A percentile compares a stretch with the other conserved stretches of the same genome.
phyloP scores from a whole-genome alignment of 2,888 invertebrate species.

The Trachelus stipa region DNA sequence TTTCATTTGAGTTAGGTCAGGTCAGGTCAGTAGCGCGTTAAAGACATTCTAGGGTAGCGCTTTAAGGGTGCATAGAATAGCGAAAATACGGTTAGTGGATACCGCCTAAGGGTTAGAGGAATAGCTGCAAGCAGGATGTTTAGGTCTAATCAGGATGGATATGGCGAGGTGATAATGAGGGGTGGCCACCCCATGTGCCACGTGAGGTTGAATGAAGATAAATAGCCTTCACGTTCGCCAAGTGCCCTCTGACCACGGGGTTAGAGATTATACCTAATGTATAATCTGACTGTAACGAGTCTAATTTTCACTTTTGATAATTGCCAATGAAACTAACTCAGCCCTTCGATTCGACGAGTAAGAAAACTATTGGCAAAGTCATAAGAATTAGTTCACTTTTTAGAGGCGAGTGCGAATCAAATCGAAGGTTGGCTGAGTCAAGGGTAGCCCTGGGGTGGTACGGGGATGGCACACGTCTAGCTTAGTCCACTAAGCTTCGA shows the following conservation, averaged over 20 bases:
- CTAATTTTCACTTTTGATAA: neutral
- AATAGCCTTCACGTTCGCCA: conserved; percentile 42
- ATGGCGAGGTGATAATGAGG: conserved; percentile 52
- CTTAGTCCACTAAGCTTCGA: conserved; percentile 2
- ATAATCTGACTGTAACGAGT: neutral
- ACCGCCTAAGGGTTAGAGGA: neutral
- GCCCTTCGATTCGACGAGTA: neutral
- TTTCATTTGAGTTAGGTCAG: neutral
- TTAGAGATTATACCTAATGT: neutral
- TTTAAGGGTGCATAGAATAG: neutral
- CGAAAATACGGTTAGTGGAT: neutral
- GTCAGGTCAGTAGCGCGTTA: neutral
- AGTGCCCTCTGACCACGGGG: neutral
- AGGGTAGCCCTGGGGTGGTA: neutral
- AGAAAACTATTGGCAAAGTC: neutral
- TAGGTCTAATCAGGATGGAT: conserved; percentile 58
- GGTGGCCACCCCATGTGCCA: conserved; percentile 32
- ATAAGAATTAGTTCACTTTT: neutral
- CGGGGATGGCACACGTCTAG: neutral
- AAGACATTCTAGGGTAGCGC: neutral
- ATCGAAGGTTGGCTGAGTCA: neutral
- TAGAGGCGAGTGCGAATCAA: neutral
- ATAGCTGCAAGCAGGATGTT: conserved; percentile 35
- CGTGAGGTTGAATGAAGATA: conserved; percentile 53
- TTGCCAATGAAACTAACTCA: neutral